phyloP scores from a whole-genome alignment of 2,113 vertebrate species.

The Daboia siamensis region DNA sequence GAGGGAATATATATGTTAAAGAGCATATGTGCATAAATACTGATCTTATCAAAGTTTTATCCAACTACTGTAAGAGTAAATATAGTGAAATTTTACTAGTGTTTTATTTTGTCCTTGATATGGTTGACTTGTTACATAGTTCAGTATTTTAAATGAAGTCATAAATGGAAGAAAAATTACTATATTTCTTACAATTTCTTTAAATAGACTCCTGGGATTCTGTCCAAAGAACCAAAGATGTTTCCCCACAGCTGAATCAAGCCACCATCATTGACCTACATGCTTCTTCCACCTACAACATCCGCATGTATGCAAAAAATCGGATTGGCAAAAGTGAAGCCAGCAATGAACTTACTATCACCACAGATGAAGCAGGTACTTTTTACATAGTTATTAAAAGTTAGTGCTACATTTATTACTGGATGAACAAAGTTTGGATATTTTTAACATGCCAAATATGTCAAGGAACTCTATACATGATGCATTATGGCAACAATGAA shows the following conservation, averaged over 20 bases:
- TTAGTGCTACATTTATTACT: neutral
- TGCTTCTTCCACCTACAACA: conserved; percentile 98
- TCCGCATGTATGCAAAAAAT: conserved; percentile 99
- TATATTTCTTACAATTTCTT: conserved; percentile 49
- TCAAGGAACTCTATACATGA: neutral
- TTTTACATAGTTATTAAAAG: neutral
- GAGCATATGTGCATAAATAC: neutral
- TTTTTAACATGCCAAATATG: neutral
- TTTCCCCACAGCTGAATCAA: conserved; percentile 97
- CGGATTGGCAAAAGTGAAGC: conserved; percentile 96
- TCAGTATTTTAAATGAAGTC: neutral
- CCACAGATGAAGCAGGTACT: conserved; percentile 94
- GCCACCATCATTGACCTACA: conserved; percentile 99
- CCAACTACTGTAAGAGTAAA: neutral
- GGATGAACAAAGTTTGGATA: too few relatives aligned
- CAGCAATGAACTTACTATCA: conserved; percentile 98
- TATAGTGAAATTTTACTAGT: neutral
- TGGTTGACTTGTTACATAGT: neutral
- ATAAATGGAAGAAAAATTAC: neutral
- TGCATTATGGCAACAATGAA: neutral
- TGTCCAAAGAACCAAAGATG: conserved; percentile 98
- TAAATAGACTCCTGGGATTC: conserved; percentile 92
- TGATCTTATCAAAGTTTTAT: neutral
- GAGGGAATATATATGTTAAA: neutral
- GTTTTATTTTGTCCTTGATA: neutral